phyloP scores from a whole-genome alignment of 2,113 vertebrate genomes.

The Pygoscelis adeliae region DNA sequence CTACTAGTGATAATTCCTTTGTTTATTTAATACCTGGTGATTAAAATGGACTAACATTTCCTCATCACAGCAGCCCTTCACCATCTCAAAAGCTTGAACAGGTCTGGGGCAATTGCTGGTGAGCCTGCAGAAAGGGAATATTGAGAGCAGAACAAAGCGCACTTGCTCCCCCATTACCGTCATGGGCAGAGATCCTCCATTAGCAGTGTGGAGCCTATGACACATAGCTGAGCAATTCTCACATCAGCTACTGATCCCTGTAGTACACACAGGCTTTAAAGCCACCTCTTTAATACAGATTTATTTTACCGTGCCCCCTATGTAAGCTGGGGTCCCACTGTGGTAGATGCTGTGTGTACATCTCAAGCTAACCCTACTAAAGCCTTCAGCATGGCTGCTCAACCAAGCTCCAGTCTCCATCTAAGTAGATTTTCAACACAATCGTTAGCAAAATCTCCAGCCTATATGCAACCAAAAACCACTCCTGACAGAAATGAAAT shows the following conservation, averaged over 20 bases:
- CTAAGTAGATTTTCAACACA: background rate
- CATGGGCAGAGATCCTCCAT: background rate
- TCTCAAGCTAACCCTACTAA: background rate
- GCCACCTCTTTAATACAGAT: background rate
- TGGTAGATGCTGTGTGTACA: fast-evolving
- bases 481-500: background rate
- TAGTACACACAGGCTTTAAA: fast-evolving
- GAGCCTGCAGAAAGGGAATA: background rate
- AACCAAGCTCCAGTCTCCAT: fast-evolving
- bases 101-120: background rate
- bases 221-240: background rate
- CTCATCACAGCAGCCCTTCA: background rate
- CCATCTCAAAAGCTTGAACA: background rate
- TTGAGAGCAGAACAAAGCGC: background rate
- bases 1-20: background rate
- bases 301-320: background rate
- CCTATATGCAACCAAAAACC: background rate
- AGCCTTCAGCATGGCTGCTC: background rate
- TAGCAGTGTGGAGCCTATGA: fast-evolving
- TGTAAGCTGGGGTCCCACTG: background rate
- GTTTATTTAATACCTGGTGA: background rate
- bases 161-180: background rate
- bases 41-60: background rate
- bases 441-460: background rate
- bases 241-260: background rate